Base-by-base conservation (phyloP, 2,888 invertebrate species). In the Ephialtes manifestator region DNA sequence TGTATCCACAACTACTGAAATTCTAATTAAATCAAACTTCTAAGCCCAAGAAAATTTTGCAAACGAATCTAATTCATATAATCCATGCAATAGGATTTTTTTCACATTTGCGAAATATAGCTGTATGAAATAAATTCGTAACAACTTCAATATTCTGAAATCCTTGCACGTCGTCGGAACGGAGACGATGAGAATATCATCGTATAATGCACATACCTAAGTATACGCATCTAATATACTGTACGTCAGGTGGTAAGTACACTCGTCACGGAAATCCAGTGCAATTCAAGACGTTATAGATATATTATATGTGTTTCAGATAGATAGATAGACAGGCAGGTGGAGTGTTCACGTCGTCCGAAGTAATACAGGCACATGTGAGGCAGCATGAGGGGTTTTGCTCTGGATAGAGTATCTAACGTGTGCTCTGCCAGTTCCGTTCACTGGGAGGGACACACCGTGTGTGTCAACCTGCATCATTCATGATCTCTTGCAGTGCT, bases 381-480 rank as follows among this genome's bases (percentile, higher is more conserved):
- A 76, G 55, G 46, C 46, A 67, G 67, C 13, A 46, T 15, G 39
- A 11, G 1, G 28, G n/a, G 74, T 46, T n/a, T 60, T 35, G 58
- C 24, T 24, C n/a, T 24, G 43, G 58, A 28, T 55, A 48, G 46
- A 48, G 31, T 60, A 35, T 31, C 51, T 51, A 11, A 13, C 35
- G 48, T 65, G 65, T 76, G 65, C 48, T 65, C 76, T 28, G 76
- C 31, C 76, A 76, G 51, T 65, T 15, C n/a, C 76, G 48, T 65
- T 53, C 51, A 65, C n/a, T 15, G 51, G 10, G 10, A 65, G 24
- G 39, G 10, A 18, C 63, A 31, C 48, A 39, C n/a, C 65, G 75
- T 86, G 80, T 85, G 83, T 85, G 71, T 85, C 71, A 72, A 82
- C 85, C 85, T 88, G 87, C 88, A 84, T 88, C 88, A 87, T 88